Evolutionary conservation across 2,888 invertebrate species (phyloP).

Genomic region (Himalopsyche japonica): DNA sequence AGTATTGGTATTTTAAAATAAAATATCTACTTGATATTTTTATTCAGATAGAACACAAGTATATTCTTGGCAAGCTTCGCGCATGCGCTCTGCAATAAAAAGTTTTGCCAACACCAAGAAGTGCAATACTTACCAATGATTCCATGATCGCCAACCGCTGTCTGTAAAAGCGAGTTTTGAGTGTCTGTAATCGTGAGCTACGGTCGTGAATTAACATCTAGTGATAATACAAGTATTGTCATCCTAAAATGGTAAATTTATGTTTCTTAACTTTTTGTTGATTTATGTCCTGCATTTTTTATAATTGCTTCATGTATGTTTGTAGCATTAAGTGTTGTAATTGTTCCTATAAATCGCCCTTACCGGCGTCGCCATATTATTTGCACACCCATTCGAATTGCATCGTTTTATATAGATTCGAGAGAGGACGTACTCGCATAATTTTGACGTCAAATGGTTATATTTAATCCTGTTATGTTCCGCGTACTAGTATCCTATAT

Average conservation of each 20-base stretch:
- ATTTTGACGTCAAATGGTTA: not conserved
- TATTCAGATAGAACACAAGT: not conserved
- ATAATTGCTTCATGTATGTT: not conserved
- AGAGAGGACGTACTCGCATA: not conserved
- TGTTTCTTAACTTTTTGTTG: constrained; percentile 52
- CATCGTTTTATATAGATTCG: constrained; percentile 50
- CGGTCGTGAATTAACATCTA: constrained; percentile 48
- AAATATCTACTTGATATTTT: not conserved
- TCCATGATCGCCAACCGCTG: constrained; percentile 52
- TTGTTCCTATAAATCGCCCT: constrained; percentile 46
- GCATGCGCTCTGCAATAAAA: constrained; percentile 50
- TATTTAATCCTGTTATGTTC: not conserved
- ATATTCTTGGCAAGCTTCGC: constrained; percentile 46
- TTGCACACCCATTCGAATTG: constrained; percentile 56
- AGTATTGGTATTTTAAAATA: not conserved
- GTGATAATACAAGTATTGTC: constrained; percentile 50
- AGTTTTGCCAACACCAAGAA: not conserved
- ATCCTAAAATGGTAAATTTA: constrained; percentile 62
- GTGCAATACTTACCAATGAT: not conserved
- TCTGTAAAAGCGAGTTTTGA: constrained; percentile 57
- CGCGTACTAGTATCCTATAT: constrained; percentile 46
- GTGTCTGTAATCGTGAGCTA: constrained; percentile 59
- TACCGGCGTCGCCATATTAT: constrained; percentile 61
- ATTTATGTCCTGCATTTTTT: constrained; percentile 47
- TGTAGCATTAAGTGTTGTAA: not conserved